phyloP scores from a whole-genome alignment of 2,888 invertebrate species.

The Timandra comae region DNA sequence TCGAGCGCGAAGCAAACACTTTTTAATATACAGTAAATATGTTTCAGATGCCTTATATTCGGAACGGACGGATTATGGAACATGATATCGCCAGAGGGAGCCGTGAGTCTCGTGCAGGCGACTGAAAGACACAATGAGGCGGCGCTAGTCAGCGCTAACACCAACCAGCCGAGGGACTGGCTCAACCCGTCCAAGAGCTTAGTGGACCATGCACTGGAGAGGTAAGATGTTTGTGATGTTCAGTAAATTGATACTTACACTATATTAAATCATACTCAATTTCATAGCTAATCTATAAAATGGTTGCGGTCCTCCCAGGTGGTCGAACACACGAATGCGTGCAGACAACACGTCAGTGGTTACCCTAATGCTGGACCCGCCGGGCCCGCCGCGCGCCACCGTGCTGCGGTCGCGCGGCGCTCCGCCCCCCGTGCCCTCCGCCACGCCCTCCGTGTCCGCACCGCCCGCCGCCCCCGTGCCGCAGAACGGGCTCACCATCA shows the following conservation, averaged over 20 bases:
- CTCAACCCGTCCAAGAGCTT: constrained; percentile 94
- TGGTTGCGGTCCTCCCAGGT: constrained; percentile 58
- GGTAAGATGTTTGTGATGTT: constrained; percentile 47
- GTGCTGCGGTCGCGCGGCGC: constrained; percentile 67
- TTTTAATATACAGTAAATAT: too few relatives aligned
- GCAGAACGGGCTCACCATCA: constrained; percentile 65
- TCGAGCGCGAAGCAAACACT: too few relatives aligned
- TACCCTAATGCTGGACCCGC: constrained; percentile 91
- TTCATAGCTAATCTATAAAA: neutral
- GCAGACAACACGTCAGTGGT: constrained; percentile 98
- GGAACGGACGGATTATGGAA: constrained; percentile 99
- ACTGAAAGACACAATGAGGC: constrained; percentile 89
- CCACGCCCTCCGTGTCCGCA: constrained; percentile 18
- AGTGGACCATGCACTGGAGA: constrained; percentile 85
- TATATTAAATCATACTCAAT: constrained; percentile 1
- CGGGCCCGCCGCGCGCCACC: constrained; percentile 85
- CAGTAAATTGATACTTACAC: too few relatives aligned
- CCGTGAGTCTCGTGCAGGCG: constrained; percentile 89
- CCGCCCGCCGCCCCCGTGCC: constrained; percentile 37
- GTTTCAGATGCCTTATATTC: constrained; percentile 90
- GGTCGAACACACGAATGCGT: constrained; percentile 90
- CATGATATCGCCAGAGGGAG: constrained; percentile 89
- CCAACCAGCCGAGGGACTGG: constrained; percentile 77
- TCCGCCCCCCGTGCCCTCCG: constrained; percentile 21
- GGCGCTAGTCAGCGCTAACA: constrained; percentile 64